A percentile compares a stretch with the other conserved stretches of the same genome.
phyloP scores from a whole-genome alignment of 2,888 invertebrate genomes.

The Orthosia gothica region DNA sequence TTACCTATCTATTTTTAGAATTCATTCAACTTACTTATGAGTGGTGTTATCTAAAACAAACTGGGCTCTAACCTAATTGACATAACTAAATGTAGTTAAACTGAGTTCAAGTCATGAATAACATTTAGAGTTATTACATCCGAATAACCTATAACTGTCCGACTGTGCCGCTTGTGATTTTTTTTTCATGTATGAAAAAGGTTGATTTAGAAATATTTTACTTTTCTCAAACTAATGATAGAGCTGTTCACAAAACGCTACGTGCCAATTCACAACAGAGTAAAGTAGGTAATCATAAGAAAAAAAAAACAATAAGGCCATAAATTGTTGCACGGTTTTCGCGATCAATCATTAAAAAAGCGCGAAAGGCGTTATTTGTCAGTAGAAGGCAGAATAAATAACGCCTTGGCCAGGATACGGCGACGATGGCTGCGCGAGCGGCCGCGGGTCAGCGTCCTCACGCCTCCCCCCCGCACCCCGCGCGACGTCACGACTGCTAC shows the following conservation, averaged over 20 bases:
- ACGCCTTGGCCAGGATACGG: conserved; percentile 72
- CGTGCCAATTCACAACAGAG: neutral
- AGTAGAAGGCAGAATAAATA: conserved; percentile 77
- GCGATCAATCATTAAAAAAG: conserved; percentile 50
- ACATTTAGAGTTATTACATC: conserved; percentile 43
- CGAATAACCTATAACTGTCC: conserved; percentile 23
- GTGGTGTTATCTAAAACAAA: conserved; percentile 64
- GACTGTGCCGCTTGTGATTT: conserved; percentile 14
- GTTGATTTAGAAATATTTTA: neutral
- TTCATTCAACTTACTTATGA: conserved; percentile 64
- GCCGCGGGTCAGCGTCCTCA: conserved; percentile 83
- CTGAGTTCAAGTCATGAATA: conserved; percentile 54
- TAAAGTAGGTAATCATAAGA: neutral
- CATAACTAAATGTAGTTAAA: conserved; percentile 62
- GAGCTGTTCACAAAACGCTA: too few relatives aligned
- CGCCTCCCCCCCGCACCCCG: conserved; percentile 60
- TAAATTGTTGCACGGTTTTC: neutral
- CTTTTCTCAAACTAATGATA: neutral
- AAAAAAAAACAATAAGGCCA: conserved; percentile 2
- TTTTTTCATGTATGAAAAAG: neutral
- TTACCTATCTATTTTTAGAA: conserved; percentile 66
- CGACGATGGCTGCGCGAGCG: conserved; percentile 65
- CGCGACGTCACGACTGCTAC: conserved; percentile 83
- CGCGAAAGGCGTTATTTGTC: conserved; percentile 67
- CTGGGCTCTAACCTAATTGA: conserved; percentile 66